These are phyloP conservation scores for Microcaecilia unicolor DNA, from an alignment of 2,797 vertebrate species.

Conservation along the genomic window DNA sequence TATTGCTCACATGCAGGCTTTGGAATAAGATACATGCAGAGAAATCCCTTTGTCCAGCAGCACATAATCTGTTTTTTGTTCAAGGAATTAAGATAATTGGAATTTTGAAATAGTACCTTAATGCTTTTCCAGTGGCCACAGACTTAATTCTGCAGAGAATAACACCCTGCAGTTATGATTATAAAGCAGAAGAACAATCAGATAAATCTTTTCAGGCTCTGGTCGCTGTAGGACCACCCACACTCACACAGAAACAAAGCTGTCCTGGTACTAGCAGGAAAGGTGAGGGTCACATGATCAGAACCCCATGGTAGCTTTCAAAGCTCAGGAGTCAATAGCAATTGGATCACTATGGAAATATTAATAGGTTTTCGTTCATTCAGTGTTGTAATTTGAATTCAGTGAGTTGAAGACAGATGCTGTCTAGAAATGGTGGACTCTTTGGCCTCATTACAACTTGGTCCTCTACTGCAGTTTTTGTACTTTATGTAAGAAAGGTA, in stretches of 20 bases:
- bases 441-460: background rate
- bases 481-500: background rate
- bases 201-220: conserved; percentile 23
- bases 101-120: conserved; percentile 21
- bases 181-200: conserved; percentile 18
- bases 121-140: conserved; percentile 18
- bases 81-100: conserved; percentile 17
- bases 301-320: background rate
- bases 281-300: background rate
- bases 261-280: background rate
- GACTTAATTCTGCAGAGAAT: conserved; percentile 31
- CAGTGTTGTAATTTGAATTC: background rate
- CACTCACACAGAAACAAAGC: conserved; percentile 18
- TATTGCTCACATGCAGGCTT: conserved; percentile 5
- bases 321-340: background rate
- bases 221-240: conserved; percentile 29
- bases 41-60: conserved; percentile 14
- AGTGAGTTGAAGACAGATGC: background rate
- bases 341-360: conserved; percentile 5
- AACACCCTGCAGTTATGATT: conserved; percentile 35
- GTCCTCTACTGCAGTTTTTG: background rate
- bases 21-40: conserved; percentile 15
- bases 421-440: background rate
- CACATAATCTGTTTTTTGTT: conserved; percentile 28
- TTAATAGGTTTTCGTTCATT: background rate